Base-by-base conservation (phyloP, 2,888 invertebrate genomes). In the Eubasilissa splendida region DNA sequence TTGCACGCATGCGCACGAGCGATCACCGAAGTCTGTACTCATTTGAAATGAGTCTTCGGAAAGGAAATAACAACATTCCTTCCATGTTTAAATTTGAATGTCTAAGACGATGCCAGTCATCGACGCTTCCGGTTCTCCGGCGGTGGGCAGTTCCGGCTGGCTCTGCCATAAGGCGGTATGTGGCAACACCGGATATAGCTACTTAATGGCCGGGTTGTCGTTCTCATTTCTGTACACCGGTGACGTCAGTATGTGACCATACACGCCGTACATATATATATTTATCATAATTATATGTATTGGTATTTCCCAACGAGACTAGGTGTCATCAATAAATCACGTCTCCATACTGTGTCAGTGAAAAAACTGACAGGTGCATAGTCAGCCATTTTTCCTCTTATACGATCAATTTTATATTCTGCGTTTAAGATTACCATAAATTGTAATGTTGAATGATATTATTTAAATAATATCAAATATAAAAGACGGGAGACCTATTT, bases 111-210 rank as follows among this genome's bases (percentile, higher is more conserved):
- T 65, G 78, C 71, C 76, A 60, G 77, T 80, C 77, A 63, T 77
- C 68, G 68, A 70, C 75, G 76, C 80, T 82, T 82, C 82, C 82
- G 82, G 80, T 80, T 70, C 75, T 75, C 76, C 80, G 80, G 74
- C 77, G 77, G 76, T 79, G 76, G 74, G 75, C 77, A 74, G 75
- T 82, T 78, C 80, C 82, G 80, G 82, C 75, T 50, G 74, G 68
- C 74, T 65, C 42, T 74, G 56, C 53, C 74, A 9, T 70, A 59
- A 74, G 70, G 53, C 71, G 53, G 63, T 14, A 75, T 75, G 79
- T 60, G 77, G 76, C 77, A 79, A 76, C 79, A 75, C 82, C 82
- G 82, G 80, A 80, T 80, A 80, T 80, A 66, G 53, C 54, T 42
- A 75, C 60, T 80, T 66, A 42, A 80, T 78, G 73, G 74, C 74